phyloP scores from a whole-genome alignment of 2,888 invertebrate genomes.

The Noctuana brunneofusca region DNA sequence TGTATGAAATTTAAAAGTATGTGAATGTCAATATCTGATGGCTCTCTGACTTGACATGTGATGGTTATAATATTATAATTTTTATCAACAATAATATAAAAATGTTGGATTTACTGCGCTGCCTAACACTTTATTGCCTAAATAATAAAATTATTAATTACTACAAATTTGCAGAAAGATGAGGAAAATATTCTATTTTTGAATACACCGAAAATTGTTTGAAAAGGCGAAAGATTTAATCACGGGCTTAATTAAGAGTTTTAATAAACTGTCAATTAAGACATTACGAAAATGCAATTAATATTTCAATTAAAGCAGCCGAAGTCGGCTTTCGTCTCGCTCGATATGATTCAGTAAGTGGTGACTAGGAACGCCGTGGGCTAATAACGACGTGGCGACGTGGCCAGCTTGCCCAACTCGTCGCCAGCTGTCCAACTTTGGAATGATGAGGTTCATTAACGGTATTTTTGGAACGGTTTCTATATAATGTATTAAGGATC shows the following conservation, averaged over 20 bases:
- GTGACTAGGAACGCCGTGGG: not conserved
- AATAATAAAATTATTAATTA: too few relatives aligned
- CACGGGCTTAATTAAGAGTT: not conserved
- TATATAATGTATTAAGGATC: not conserved
- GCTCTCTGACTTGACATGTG: too few relatives aligned
- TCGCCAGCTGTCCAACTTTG: conserved; percentile 20
- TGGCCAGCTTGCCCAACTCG: conserved; percentile 16
- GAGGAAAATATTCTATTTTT: not conserved
- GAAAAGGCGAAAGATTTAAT: not conserved
- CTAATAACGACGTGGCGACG: conserved; percentile 7
- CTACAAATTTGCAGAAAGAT: too few relatives aligned
- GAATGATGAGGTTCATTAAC: conserved; percentile 11
- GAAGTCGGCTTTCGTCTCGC: conserved; percentile 6
- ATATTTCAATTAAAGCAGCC: conserved; percentile 10
- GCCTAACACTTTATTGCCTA: too few relatives aligned
- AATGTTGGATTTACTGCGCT: too few relatives aligned
- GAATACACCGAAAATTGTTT: not conserved
- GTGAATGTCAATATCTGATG: too few relatives aligned
- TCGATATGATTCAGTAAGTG: conserved; percentile 24
- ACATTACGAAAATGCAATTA: conserved; percentile 4
- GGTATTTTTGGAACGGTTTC: not conserved
- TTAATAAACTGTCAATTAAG: not conserved
- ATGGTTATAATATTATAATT: too few relatives aligned
- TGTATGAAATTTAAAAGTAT: too few relatives aligned
- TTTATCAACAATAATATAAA: too few relatives aligned